Evolutionary conservation across 2,797 vertebrate species (phyloP).

Genomic region (Spea hammondii): DNA sequence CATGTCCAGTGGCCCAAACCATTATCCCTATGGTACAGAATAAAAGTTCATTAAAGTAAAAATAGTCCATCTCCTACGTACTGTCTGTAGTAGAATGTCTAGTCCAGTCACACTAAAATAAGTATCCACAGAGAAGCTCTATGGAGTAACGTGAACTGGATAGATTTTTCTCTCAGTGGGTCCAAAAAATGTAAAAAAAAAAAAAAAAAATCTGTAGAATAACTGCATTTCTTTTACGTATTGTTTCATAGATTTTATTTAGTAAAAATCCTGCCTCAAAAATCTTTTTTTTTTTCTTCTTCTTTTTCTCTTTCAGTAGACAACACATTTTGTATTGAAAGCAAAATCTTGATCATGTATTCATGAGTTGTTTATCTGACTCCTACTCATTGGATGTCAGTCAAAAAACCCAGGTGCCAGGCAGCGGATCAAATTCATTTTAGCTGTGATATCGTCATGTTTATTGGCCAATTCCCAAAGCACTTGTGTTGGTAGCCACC

Average conservation of each 20-base stretch:
- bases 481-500: constrained; percentile 51
- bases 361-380: constrained; percentile 54
- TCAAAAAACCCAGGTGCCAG: constrained; percentile 53
- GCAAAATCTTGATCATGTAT: constrained; percentile 54
- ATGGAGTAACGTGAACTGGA: not conserved
- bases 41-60: too few relatives aligned
- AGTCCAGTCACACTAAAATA: too few relatives aligned
- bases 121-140: not conserved
- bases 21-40: too few relatives aligned
- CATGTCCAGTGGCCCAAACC: too few relatives aligned
- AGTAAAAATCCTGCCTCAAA: constrained; percentile 26
- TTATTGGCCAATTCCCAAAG: constrained; percentile 51
- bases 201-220: not conserved
- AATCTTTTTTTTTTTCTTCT: constrained; percentile 5
- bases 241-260: constrained; percentile 37
- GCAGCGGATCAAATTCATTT: constrained; percentile 48
- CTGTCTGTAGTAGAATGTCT: too few relatives aligned
- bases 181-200: not conserved
- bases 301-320: constrained; percentile 39
- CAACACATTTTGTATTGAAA: constrained; percentile 53
- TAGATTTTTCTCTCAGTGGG: not conserved
- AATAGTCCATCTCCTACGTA: too few relatives aligned
- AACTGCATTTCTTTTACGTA: constrained; percentile 19
- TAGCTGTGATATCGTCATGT: constrained; percentile 48
- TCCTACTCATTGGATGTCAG: constrained; percentile 54